Conservation (phyloP, 2,113 vertebrate species). For the Enhydra lutris region DNA sequence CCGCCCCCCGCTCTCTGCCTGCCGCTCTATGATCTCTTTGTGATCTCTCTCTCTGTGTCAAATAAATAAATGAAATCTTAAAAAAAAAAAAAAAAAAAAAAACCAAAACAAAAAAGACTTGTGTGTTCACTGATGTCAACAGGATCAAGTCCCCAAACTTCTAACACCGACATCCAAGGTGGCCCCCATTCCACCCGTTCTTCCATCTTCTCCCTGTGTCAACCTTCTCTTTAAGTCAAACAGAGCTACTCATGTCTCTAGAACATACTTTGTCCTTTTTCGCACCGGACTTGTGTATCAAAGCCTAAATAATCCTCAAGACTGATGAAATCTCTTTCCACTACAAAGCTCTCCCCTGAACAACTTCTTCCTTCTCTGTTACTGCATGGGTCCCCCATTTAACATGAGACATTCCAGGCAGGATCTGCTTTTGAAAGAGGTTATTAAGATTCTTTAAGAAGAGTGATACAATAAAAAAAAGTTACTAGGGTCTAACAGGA, state of each 20-base stretch:
- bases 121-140: neutral
- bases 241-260: neutral
- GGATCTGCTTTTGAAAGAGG: neutral
- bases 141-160: neutral
- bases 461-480: neutral
- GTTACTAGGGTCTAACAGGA: neutral
- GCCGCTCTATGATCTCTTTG: too few relatives aligned
- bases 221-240: neutral
- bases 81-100: neutral
- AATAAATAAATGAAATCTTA: too few relatives aligned
- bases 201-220: neutral
- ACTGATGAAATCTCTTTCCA: neutral
- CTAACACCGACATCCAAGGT: neutral
- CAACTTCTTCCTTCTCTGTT: neutral
- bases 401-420: neutral
- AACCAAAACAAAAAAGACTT: neutral
- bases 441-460: neutral
- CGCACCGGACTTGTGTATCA: neutral
- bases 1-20: too few relatives aligned
- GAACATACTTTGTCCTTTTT: neutral
- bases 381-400: neutral
- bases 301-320: neutral
- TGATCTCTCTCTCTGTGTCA: too few relatives aligned
- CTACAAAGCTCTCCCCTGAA: neutral
- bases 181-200: neutral